These are phyloP conservation scores for Phaonia tiefii DNA, from an alignment of 2,888 invertebrate genomes.

Conservation along the genomic window DNA sequence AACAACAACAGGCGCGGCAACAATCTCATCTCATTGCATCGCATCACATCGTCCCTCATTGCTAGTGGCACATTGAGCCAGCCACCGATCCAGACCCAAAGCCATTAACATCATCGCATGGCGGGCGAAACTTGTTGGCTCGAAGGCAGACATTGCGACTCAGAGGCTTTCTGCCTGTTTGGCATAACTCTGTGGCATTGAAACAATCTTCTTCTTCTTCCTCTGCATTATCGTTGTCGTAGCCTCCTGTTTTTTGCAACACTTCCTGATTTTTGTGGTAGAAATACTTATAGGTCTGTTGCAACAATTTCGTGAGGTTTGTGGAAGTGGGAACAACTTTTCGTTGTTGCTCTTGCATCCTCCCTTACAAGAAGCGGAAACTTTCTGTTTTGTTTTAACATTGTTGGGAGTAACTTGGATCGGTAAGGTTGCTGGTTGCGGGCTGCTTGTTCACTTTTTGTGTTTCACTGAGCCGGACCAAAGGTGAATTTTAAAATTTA, in stretches of 20 bases:
- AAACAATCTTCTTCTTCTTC: constrained; percentile 26
- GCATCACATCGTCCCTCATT: constrained; percentile 8
- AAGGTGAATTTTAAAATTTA: constrained; percentile 43
- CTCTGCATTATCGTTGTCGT: not conserved
- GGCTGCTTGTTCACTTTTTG: constrained; percentile 14
- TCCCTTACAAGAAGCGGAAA: constrained; percentile 25
- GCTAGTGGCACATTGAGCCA: no score
- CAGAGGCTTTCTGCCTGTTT: constrained; percentile 33
- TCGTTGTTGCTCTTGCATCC: not conserved
- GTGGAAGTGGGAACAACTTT: not conserved
- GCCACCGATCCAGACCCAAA: not conserved
- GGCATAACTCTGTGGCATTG: constrained; percentile 47
- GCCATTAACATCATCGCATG: constrained; percentile 26
- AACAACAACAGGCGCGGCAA: constrained; percentile 21
- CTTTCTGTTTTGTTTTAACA: constrained; percentile 15
- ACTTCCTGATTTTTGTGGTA: constrained; percentile 50
- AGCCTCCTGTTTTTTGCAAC: constrained; percentile 10
- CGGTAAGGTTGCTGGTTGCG: not conserved
- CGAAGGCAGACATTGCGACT: constrained; percentile 20
- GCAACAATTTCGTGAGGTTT: constrained; percentile 22
- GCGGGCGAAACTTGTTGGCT: constrained; percentile 26
- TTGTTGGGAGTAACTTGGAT: not conserved
- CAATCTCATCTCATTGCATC: constrained; percentile 20
- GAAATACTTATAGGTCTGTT: constrained; percentile 36
- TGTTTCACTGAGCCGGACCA: constrained; percentile 5